Evolutionary conservation across 2,797 vertebrate genomes (phyloP).

Genomic region (Cirrhinus mrigala): DNA sequence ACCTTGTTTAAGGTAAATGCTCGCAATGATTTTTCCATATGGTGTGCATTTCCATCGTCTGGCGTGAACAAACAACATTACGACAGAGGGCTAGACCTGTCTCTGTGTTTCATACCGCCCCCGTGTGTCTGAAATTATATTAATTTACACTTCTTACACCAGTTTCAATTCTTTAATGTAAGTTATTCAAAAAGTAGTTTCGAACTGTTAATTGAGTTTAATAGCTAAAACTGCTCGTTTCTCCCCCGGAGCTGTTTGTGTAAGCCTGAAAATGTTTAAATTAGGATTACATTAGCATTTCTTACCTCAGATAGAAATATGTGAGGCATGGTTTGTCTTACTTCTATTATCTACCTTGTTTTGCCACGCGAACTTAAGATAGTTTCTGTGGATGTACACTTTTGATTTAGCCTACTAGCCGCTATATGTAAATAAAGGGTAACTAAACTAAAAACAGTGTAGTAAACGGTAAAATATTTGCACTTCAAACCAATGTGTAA

Average conservation of each 20-base stretch:
- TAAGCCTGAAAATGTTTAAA: not conserved
- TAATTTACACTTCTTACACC: not conserved
- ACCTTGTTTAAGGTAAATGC: conserved; percentile 15
- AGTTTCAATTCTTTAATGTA: not conserved
- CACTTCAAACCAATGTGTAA: not conserved
- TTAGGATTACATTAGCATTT: not conserved
- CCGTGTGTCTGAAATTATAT: conserved; percentile 16
- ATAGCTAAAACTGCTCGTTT: not conserved
- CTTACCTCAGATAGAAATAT: not conserved
- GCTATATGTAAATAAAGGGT: not conserved
- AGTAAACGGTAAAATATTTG: not conserved
- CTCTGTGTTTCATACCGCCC: not conserved
- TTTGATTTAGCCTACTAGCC: not conserved
- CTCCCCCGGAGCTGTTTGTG: not conserved
- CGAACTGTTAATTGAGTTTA: not conserved
- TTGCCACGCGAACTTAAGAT: not conserved
- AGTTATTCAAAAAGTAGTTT: not conserved
- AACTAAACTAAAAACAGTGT: too few species aligned
- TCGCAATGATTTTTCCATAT: conserved; percentile 1
- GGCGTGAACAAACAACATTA: not conserved
- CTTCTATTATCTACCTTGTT: not conserved
- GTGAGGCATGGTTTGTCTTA: not conserved
- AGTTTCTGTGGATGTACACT: not conserved
- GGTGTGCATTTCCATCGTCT: conserved; percentile 1
- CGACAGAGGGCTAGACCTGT: not conserved